Base-by-base conservation (phyloP, 1,140 invertebrate genomes). In the Steinernema feltiae region DNA sequence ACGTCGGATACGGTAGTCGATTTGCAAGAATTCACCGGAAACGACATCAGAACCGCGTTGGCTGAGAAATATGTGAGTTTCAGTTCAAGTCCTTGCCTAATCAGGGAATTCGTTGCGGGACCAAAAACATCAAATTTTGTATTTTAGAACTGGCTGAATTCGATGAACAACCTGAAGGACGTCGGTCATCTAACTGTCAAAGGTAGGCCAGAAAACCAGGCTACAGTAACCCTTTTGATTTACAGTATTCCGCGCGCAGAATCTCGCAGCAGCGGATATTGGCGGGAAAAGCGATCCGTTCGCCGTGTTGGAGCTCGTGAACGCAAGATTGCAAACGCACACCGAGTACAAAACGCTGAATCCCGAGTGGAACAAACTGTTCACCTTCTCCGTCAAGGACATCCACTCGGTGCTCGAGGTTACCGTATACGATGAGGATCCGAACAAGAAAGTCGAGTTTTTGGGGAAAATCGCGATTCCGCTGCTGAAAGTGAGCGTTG, bases 351-450 rank as follows among this genome's bases (percentile, higher is more conserved):
- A 98, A 87, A 99, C 96, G 0, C 88, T 99, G 1, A 90, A 92
- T 70, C 97, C 97, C 0, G 93, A 92, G 76, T 99, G 97, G 97
- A 94, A 97, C 87, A 98, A 98, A 88, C 93, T 97, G 80, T 99
- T 99, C 86, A 95, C 93, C 41, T 97, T 99, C 93, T 93, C 95
- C 87, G 92, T 99, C 0, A 96, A 96, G 86, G 97, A 99, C 86
- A 95, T 99, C 71, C 95, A 97, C 82, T 93, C 94, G 41, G 91
- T 94, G 27, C 87, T 99, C 70, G 95, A 99, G 87, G 89, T 99
- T n/a, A 98, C 95, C 0, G 94, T 99, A 0, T 98, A 92, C 86
- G 97, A 99, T 86, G 97, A 99, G 88, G 97, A 99, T 88, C 90
- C 93, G 76, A 95, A 98, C 87, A 95, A 98, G 86, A 97, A 97